These are phyloP conservation scores for Dinoponera quadriceps DNA, from an alignment of 1,140 invertebrate species.

Conservation along the genomic window DNA sequence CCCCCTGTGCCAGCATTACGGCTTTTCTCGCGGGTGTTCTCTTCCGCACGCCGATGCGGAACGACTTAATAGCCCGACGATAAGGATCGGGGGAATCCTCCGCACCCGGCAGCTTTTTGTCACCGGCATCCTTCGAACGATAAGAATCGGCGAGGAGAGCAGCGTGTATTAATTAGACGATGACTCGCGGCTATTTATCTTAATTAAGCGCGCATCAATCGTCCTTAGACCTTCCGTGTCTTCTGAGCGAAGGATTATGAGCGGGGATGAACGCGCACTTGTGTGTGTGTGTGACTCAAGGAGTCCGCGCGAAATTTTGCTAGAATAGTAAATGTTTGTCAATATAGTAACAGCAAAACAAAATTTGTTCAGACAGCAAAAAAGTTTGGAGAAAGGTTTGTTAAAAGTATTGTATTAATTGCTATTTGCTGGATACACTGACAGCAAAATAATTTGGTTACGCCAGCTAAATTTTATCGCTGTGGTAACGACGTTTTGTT, in stretches of 20 bases:
- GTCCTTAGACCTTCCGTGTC: not conserved
- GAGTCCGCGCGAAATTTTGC: not conserved
- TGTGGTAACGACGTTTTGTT: no score
- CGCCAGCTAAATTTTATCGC: no score
- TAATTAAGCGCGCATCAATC: conserved; percentile 42
- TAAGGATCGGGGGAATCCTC: conserved; percentile 17
- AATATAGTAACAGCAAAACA: no score
- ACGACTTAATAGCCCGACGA: conserved; percentile 40
- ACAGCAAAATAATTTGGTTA: no score
- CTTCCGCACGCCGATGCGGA: conserved; percentile 16
- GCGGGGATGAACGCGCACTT: not conserved
- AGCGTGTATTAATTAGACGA: conserved; percentile 39
- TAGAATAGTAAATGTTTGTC: no score
- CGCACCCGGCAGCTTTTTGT: conserved; percentile 8
- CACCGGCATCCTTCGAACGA: conserved; percentile 17
- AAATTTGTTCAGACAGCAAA: no score
- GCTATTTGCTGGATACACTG: no score
- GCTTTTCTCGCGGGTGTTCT: conserved; percentile 33
- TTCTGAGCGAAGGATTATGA: not conserved
- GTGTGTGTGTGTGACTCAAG: not conserved
- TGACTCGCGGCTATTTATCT: conserved; percentile 36
- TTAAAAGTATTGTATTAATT: no score
- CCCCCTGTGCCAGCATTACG: not conserved
- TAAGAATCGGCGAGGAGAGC: conserved; percentile 17
- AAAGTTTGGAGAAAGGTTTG: no score